Evolutionary conservation across 2,797 vertebrate species (phyloP), one percentile per base, ranked within the genome.

Genomic region (Gallinago stenura): DNA sequence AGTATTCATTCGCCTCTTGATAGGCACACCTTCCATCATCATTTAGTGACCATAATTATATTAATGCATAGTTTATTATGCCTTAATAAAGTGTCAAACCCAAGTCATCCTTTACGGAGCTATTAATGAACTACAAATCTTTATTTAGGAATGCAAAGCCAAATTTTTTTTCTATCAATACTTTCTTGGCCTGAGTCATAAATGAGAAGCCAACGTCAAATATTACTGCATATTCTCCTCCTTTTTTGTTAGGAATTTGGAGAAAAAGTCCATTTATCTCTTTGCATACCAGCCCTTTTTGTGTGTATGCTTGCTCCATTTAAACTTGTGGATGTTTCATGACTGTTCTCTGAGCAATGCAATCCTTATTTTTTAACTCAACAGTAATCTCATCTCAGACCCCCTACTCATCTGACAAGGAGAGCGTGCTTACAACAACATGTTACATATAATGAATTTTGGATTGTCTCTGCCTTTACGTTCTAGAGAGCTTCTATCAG

Each of bases 71-170:
- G 37, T 61, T 39, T 28, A 61, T 39, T 61, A 26, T 19, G 26
- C 26, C 37, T 43, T 51, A 35, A 48, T 43, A 43, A 45, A 83
- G 50, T 10, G 12, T 5, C 35, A 89, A 65, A 87, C 30, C 6
- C 19, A 65, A 71, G 26, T 53, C 12, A 43, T n/a, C 0, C 0
- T 58, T 61, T 33, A 37, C 0, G 1, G 26, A 50, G 8, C 11
- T 84, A 57, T 76, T 79, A 12, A 57, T 57, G 33, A 84, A 68
- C 37, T n/a, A 51, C 2, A 0, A 71, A 25, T 21, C 24, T 37
- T 50, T 45, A 68, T 54, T 88, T 48, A 64, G n/a, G n/a, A 78
- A 7, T 46, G 33, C 51, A 75, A 69, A 73, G 6, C 13, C 8
- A 4, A 8, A 3, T 13, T n/a, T 46, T 83, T 68, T 78, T 66